Percentiles rank a stretch among this genome's conserved stretches.
phyloP scores from a whole-genome alignment of 2,888 invertebrate species.

The Atethmia centrago region DNA sequence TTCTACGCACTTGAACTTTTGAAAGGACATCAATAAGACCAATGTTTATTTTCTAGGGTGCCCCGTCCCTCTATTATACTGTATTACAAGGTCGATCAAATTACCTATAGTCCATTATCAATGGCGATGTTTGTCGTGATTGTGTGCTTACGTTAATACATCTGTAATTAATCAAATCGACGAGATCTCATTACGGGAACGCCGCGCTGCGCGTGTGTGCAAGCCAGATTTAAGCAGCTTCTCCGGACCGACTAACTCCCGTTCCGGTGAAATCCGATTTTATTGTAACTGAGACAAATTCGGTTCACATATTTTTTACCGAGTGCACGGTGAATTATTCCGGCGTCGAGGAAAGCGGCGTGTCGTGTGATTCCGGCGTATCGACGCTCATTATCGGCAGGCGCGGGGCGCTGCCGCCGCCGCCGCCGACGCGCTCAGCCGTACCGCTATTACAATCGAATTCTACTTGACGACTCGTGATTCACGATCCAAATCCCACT shows the following conservation, averaged over 20 bases:
- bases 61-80: neutral
- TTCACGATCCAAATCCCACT: conserved; percentile 81
- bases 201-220: conserved; percentile 23
- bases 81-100: neutral
- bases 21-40: neutral
- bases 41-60: neutral
- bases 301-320: conserved; percentile 81
- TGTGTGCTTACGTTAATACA: conserved; percentile 20
- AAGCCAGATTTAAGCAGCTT: conserved; percentile 49
- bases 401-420: too few relatives aligned
- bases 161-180: conserved; percentile 49
- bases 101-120: neutral
- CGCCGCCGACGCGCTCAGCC: conserved; percentile 77
- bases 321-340: conserved; percentile 77
- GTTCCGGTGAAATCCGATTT: conserved; percentile 73
- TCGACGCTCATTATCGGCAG: conserved; percentile 82
- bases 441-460: conserved; percentile 83
- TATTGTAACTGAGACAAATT: conserved; percentile 75
- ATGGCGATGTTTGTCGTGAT: neutral
- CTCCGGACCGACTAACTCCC: conserved; percentile 65
- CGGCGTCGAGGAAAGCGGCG: conserved; percentile 68
- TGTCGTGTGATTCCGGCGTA: conserved; percentile 79
- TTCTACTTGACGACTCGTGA: conserved; percentile 85
- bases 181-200: conserved; percentile 46
- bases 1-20: neutral